Base-by-base conservation (phyloP, 1,140 invertebrate genomes). In the Trypoxylus dichotomus region DNA sequence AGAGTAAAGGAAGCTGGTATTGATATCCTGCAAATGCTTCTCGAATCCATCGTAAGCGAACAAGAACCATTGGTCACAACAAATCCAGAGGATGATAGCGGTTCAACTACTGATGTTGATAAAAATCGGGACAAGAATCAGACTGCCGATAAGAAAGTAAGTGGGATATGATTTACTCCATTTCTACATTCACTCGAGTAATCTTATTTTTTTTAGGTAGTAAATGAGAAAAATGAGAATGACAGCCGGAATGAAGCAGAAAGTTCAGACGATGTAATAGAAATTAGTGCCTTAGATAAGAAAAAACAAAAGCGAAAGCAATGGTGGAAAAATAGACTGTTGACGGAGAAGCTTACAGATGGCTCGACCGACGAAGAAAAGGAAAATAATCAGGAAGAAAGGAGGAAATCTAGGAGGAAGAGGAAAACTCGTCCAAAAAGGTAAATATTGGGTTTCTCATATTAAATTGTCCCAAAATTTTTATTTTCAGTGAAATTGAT, bases 311-410 rank as follows among this genome's bases (percentile, higher is more conserved):
- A 78, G 10, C 24, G 32, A 47, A 75, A 37, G 10, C 13, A 74
- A 32, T 78, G 72, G 77, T 60, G 27, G 21, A 29, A 78, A 13
- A 54, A 75, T 75, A 42, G 41, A 13, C 54, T 78, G 27, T 37
- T 78, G 6, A 75, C 13, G 6, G 72, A 68, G 42, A 78, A 63
- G 27, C 58, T 78, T 32, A 32, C 43, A 7, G 11, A 29, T 25
- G 21, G 24, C 13, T 60, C 43, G 1, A 37, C 72, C 3, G 63
- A 42, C 15, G 60, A 68, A 6, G 47, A 63, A 58, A 27, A 58
- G 10, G 71, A 78, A 11, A 58, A 43, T 3, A 27, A 74, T 74
- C 27, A 6, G 7, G 68, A 74, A 29, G n/a, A 2, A 37, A 78
- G 2, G 24, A 54, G 47, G 13, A 58, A 74, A 60, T 11, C 27